Evolutionary conservation across 2,888 invertebrate genomes (phyloP), one percentile per base, ranked within the genome.

Genomic region (Chymomyza fuscimana): DNA sequence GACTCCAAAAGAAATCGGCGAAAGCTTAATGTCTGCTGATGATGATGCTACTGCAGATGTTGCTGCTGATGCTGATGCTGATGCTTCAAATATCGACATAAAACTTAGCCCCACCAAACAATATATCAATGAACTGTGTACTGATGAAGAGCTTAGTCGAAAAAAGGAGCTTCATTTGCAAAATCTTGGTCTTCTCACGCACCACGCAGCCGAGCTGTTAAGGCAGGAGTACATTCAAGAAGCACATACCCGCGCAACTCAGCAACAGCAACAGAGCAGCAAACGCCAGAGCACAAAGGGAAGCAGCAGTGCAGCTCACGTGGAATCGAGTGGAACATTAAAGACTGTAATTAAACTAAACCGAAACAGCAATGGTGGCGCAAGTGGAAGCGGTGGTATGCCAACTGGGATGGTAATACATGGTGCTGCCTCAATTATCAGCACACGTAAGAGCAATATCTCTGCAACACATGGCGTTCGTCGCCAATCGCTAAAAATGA

Each of bases 311-410:
- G 70, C 88, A 81, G 29, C 72, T 0, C 87, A 85, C 54, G 70
- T 79, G 50, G 94, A 94, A 81, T 96, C 95, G 86, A 96, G 96
- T 3, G 97, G 97, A 52, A 96, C 96, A 0, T 90, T 97, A 77
- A 97, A 96, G 90, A 96, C 96, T 81, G 95, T 97, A 82, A 97
- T 97, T 82, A 96, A 96, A 92, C 92, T 96, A 77, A 95, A 94
- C 89, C 93, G 95, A 51, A 87, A 81, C 72, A 81, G 77, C 65
- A 89, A 82, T 32, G 80, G 86, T 25, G 86, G 84, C 7, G 66
- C 72, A 2, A 68, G 76, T 36, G 76, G 81, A 6, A 76, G 72
- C 40, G 72, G 80, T 12, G 77, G 79, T 16, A 67, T 82, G 6
- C 73, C 85, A 5, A 80, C 76, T 1, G 81, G 86, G 1, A 81